phyloP scores from a whole-genome alignment of 2,113 vertebrate genomes.

The Trogon surrucura region DNA sequence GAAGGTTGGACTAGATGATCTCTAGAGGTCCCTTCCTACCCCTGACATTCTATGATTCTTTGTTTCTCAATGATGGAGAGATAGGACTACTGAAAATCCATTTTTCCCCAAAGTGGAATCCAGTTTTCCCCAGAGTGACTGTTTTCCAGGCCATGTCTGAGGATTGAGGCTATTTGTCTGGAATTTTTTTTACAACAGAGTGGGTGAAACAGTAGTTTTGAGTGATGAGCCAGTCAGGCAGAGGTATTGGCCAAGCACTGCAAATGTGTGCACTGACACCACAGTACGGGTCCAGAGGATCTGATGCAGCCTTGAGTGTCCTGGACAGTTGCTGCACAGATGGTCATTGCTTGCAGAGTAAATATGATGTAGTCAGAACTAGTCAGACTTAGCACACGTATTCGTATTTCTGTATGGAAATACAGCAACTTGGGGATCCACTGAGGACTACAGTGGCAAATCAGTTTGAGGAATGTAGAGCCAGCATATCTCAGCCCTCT shows the following conservation, averaged over 20 bases:
- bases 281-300: not conserved
- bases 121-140: not conserved
- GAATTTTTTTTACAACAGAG: not conserved
- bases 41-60: no score
- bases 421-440: not conserved
- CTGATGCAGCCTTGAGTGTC: not conserved
- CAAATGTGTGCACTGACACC: not conserved
- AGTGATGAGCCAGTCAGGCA: not conserved
- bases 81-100: not conserved
- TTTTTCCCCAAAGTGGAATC: not conserved
- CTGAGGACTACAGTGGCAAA: not conserved
- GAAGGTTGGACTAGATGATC: no score
- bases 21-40: no score
- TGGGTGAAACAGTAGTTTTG: not conserved
- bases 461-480: not conserved
- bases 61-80: not conserved
- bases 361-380: not conserved
- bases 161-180: not conserved
- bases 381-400: fast-evolving
- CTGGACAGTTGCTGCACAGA: not conserved
- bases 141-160: not conserved
- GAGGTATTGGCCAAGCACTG: not conserved
- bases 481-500: not conserved
- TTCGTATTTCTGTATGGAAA: not conserved
- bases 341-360: not conserved